These are phyloP conservation scores for Cloeon dipterum DNA, from an alignment of 2,888 invertebrate genomes.

Conservation along the genomic window DNA sequence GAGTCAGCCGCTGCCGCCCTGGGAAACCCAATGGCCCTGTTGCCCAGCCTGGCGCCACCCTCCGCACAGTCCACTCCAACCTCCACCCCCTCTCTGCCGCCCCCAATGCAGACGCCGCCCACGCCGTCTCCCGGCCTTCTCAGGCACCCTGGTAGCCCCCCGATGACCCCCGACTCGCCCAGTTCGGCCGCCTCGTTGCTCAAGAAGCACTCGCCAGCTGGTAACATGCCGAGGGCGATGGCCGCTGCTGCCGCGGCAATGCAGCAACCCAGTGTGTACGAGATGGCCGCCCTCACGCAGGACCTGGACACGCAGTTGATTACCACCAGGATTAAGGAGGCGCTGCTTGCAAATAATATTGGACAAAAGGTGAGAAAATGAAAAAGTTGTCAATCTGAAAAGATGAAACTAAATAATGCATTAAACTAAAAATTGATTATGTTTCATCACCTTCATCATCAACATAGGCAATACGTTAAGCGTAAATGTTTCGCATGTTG, in stretches of 20 bases:
- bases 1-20: constrained; percentile 11
- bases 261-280: constrained; percentile 71
- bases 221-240: constrained; percentile 11
- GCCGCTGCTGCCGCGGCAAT: constrained; percentile 27
- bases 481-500: no score
- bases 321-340: constrained; percentile 92
- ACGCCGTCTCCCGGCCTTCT: constrained; percentile 1
- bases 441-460: not conserved
- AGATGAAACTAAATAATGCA: no score
- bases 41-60: constrained; percentile 16
- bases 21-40: constrained; percentile 13
- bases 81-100: constrained; percentile 18
- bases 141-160: constrained; percentile 53
- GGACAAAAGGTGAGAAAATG: constrained; percentile 57
- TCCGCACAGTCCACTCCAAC: constrained; percentile 16
- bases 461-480: no score
- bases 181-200: constrained; percentile 3
- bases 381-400: not conserved
- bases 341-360: constrained; percentile 85
- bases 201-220: constrained; percentile 16
- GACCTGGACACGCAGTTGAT: constrained; percentile 91
- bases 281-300: constrained; percentile 90
- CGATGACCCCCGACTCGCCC: constrained; percentile 37
- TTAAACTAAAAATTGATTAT: not conserved
- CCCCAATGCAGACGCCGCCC: constrained; percentile 8